Percentiles rank a stretch among this genome's conserved stretches.
These are phyloP conservation scores for Liopterus haemorrhoidalis DNA, from an alignment of 2,888 invertebrate species.

Conservation along the genomic window DNA sequence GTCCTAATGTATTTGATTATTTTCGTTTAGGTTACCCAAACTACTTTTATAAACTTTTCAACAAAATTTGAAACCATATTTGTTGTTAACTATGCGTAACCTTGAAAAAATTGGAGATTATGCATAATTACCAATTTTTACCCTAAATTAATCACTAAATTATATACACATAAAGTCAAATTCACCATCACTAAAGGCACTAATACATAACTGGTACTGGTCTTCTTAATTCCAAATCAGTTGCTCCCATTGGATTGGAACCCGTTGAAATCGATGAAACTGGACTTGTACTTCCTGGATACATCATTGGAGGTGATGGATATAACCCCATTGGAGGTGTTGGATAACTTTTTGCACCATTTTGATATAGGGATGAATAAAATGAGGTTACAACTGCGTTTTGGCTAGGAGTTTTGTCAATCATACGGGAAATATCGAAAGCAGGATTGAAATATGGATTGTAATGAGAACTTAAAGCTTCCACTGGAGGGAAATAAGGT, in stretches of 20 bases:
- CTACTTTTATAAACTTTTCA: no score
- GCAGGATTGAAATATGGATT: conserved; percentile 72
- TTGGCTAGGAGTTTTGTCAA: conserved; percentile 40
- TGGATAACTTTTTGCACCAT: conserved; percentile 49
- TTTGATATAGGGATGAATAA: conserved; percentile 60
- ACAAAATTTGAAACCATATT: no score
- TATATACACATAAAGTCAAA: no score
- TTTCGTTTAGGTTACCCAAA: no score
- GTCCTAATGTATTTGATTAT: no score
- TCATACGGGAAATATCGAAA: conserved; percentile 46
- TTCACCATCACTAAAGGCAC: no score
- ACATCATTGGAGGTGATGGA: conserved; percentile 47
- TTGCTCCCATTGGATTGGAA: conserved; percentile 43
- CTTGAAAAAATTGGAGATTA: no score
- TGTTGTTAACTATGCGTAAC: no score
- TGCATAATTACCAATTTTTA: no score
- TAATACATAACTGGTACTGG: conserved; percentile 69
- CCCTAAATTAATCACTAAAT: no score
- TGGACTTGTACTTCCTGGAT: conserved; percentile 45
- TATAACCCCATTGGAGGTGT: conserved; percentile 52
- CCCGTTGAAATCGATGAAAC: conserved; percentile 30
- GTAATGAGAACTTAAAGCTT: conserved; percentile 55
- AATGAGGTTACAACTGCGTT: conserved; percentile 62
- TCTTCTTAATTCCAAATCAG: conserved; percentile 54
- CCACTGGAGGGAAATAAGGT: conserved; percentile 57